Percentiles rank a stretch among this genome's conserved stretches.
phyloP scores from a whole-genome alignment of 2,888 invertebrate species.

The Parthenolecanium corni region DNA sequence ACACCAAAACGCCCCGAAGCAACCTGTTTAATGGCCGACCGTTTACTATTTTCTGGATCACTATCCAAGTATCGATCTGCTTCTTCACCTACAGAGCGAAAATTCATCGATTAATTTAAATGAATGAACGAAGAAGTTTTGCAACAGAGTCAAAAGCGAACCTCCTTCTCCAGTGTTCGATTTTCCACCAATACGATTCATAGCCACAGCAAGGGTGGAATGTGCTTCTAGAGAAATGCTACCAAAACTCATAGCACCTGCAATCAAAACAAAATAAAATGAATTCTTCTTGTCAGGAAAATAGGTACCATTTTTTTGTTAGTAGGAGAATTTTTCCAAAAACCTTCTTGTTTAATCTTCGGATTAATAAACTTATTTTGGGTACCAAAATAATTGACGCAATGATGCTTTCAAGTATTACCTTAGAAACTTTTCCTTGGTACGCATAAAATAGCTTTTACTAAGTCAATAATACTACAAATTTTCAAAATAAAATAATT shows the following conservation, averaged over 20 bases:
- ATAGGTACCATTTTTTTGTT: background rate
- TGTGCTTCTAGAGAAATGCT: slow-evolving; percentile 96
- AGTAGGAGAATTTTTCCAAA: too few species aligned
- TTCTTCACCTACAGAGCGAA: slow-evolving; percentile 42
- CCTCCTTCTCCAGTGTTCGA: slow-evolving; percentile 99
- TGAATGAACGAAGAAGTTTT: background rate
- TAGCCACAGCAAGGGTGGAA: slow-evolving; percentile 85
- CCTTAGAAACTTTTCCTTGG: too few species aligned
- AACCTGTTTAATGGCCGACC: slow-evolving; percentile 97
- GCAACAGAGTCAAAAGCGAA: slow-evolving; percentile 11
- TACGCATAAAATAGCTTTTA: too few species aligned
- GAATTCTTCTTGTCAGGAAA: background rate
- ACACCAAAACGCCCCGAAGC: slow-evolving; percentile 98
- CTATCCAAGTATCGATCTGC: slow-evolving; percentile 59
- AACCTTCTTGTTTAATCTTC: too few species aligned
- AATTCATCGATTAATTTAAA: background rate
- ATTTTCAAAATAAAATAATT: too few species aligned
- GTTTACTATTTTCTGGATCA: slow-evolving; percentile 66
- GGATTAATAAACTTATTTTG: too few species aligned
- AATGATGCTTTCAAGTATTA: too few species aligned
- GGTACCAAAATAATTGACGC: too few species aligned
- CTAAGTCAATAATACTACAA: too few species aligned
- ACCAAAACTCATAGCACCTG: slow-evolving; percentile 92
- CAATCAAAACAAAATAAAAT: slow-evolving; percentile 22
- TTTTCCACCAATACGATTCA: slow-evolving; percentile 95